Percentiles rank a stretch among this genome's conserved stretches.
These are phyloP conservation scores for Nezara viridula DNA, from an alignment of 2,888 invertebrate genomes.

Conservation along the genomic window DNA sequence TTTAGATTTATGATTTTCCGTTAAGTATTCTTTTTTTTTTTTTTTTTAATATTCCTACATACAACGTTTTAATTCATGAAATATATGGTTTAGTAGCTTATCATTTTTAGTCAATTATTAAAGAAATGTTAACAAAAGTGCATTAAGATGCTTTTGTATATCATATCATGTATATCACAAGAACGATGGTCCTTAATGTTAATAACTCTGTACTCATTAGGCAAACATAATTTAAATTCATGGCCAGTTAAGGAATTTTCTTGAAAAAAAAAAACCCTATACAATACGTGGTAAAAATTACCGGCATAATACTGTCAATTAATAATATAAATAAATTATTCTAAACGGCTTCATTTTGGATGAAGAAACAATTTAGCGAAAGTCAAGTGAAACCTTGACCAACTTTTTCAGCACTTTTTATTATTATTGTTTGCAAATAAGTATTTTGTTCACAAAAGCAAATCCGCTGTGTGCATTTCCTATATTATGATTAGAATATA, in stretches of 20 bases:
- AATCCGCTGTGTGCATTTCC: neutral
- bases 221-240: too few species aligned
- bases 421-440: constrained; percentile 4
- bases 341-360: neutral
- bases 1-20: neutral
- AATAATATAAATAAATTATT: neutral
- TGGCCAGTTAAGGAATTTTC: too few species aligned
- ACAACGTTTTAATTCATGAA: too few species aligned
- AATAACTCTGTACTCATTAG: too few species aligned
- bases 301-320: neutral
- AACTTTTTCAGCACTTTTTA: constrained; percentile 24
- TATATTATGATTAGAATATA: neutral
- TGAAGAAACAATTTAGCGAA: neutral
- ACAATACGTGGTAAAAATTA: neutral
- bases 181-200: too few species aligned
- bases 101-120: too few species aligned
- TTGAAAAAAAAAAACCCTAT: too few species aligned
- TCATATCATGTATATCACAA: too few species aligned
- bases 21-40: neutral
- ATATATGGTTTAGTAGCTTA: too few species aligned
- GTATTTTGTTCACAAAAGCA: constrained; percentile 10
- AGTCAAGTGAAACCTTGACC: constrained; percentile 21
- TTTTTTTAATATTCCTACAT: too few species aligned
- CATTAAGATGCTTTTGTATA: too few species aligned
- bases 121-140: too few species aligned